A percentile compares a stretch with the other conserved stretches of the same genome.
phyloP scores from a whole-genome alignment of 1,140 invertebrate genomes.

The Drosophila melanica region DNA sequence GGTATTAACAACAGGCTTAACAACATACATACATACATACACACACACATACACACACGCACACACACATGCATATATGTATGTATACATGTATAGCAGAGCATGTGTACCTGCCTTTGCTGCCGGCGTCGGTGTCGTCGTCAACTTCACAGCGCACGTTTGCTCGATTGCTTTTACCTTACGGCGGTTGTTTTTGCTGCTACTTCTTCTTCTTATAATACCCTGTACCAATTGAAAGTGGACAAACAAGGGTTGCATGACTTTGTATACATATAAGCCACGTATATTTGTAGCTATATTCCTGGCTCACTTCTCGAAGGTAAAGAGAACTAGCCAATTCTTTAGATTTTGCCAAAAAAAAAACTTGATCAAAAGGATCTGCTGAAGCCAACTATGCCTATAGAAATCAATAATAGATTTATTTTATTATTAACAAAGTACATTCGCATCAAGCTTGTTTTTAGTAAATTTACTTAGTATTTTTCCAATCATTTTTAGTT shows the following conservation, averaged over 20 bases:
- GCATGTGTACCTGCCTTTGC: slow-evolving; percentile 38
- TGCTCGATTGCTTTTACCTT: slow-evolving; percentile 55
- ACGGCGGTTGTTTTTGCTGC: slow-evolving; percentile 12
- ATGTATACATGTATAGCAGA: slow-evolving; percentile 39
- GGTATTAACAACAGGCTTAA: slow-evolving; percentile 69
- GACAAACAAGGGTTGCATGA: neutral
- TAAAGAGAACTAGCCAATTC: no score
- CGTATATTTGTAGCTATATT: no score
- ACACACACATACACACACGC: neutral
- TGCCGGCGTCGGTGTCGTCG: slow-evolving; percentile 29
- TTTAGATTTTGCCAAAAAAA: no score
- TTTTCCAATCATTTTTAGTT: no score
- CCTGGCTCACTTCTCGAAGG: no score
- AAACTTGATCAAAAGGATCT: no score
- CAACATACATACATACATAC: slow-evolving; percentile 25
- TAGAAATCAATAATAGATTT: no score
- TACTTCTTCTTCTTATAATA: slow-evolving; percentile 11
- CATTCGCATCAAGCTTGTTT: no score
- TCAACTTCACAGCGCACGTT: slow-evolving; percentile 17
- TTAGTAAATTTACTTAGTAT: no score
- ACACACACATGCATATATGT: slow-evolving; percentile 18
- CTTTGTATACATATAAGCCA: no score
- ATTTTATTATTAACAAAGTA: no score
- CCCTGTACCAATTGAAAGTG: neutral
- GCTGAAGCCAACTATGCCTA: no score